Percentiles rank a stretch among this genome's conserved stretches.
Conservation (phyloP, 1,140 invertebrate species). For the Hycleus cichorii region DNA sequence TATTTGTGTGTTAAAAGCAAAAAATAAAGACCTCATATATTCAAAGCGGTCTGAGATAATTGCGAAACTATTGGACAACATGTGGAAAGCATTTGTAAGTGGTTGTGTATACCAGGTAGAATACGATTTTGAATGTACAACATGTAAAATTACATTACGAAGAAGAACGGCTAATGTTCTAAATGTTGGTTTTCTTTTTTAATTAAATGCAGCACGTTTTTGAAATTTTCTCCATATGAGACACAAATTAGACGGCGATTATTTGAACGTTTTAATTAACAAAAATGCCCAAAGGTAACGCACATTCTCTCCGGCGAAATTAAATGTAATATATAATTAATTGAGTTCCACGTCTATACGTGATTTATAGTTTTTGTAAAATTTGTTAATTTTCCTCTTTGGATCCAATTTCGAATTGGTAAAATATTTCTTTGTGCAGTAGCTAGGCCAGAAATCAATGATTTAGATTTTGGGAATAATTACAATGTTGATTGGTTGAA, state of each 20-base stretch:
- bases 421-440: too few relatives aligned
- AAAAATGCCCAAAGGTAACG: too few relatives aligned
- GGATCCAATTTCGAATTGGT: too few relatives aligned
- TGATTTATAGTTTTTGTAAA: too few relatives aligned
- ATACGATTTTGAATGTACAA: constrained; percentile 8
- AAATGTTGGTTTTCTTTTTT: constrained; percentile 2
- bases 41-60: constrained; percentile 34
- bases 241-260: constrained; percentile 4
- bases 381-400: too few relatives aligned
- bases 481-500: too few relatives aligned
- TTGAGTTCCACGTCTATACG: too few relatives aligned
- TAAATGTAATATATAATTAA: too few relatives aligned
- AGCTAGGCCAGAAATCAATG: too few relatives aligned
- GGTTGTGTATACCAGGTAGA: constrained; percentile 33
- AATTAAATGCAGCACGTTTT: constrained; percentile 27
- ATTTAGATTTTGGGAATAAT: too few relatives aligned
- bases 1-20: neutral
- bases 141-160: constrained; percentile 19
- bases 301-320: too few relatives aligned
- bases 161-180: constrained; percentile 15
- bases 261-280: too few relatives aligned
- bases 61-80: constrained; percentile 41
- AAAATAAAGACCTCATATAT: constrained; percentile 19
- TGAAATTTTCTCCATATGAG: constrained; percentile 20
- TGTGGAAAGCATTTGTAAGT: constrained; percentile 40